Base-by-base conservation (phyloP, 2,888 invertebrate species). In the Epinotia bilunana region DNA sequence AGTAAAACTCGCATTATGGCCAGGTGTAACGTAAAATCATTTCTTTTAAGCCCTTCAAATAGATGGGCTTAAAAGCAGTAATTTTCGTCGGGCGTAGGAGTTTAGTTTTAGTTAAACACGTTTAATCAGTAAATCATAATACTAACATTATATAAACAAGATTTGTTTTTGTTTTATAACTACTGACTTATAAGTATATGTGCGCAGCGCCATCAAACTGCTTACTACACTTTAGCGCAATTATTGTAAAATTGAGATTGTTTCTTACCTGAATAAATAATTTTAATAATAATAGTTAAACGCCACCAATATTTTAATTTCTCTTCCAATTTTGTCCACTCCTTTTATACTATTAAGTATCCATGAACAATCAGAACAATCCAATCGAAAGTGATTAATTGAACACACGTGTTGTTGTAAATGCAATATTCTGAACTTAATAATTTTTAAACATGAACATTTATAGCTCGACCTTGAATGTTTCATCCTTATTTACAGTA, bases 1-100 rank as follows among this genome's bases (percentile, higher is more conserved):
- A n/a, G n/a, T n/a, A n/a, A n/a, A n/a, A n/a, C n/a, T n/a, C n/a
- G n/a, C n/a, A n/a, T n/a, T n/a, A n/a, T n/a, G n/a, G n/a, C n/a
- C n/a, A n/a, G n/a, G n/a, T n/a, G n/a, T n/a, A n/a, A n/a, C n/a
- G n/a, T n/a, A n/a, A n/a, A n/a, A n/a, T n/a, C n/a, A n/a, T n/a
- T n/a, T n/a, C n/a, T n/a, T n/a, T n/a, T n/a, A n/a, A n/a, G n/a
- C n/a, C n/a, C n/a, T n/a, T n/a, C n/a, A n/a, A n/a, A n/a, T n/a
- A n/a, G n/a, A n/a, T n/a, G n/a, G n/a, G 49, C 20, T 53, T 49
- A 60, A 33, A 65, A 61, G 58, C 65, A 61, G 65, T 73, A 73
- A 67, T 67, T 73, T 67, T 65, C 65, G 20, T 53, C 20, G 49
- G n/a, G 33, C 58, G 49, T 72, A 12, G 9, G 28, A 72, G 64